These are phyloP conservation scores for Coreius guichenoti DNA, from an alignment of 2,797 vertebrate genomes.

Conservation along the genomic window DNA sequence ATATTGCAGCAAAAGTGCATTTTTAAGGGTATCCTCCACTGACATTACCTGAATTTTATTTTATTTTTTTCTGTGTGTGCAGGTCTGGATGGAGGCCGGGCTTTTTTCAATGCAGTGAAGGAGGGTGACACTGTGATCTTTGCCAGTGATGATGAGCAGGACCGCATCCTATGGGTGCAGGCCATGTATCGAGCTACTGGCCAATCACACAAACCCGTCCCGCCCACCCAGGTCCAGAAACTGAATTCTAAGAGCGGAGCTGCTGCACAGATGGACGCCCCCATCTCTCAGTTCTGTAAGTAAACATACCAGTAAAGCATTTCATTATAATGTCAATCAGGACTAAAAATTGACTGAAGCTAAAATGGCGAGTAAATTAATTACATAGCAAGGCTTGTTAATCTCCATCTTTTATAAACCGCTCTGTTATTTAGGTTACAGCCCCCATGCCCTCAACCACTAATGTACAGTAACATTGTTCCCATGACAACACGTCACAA, in stretches of 20 bases:
- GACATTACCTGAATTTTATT: background rate
- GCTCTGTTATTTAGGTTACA: background rate
- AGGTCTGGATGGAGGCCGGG: conserved; percentile 97
- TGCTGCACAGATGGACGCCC: conserved; percentile 96
- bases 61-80: conserved; percentile 1
- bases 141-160: conserved; percentile 98
- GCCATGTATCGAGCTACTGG: conserved; percentile 99
- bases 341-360: background rate
- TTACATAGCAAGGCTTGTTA: background rate
- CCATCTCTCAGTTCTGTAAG: conserved; percentile 99
- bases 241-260: conserved; percentile 99
- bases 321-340: conserved; percentile 55
- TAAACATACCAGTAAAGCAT: conserved; percentile 71
- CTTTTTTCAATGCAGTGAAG: conserved; percentile 99
- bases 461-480: background rate
- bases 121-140: conserved; percentile 99
- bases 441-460: background rate
- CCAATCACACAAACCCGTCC: conserved; percentile 98
- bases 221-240: conserved; percentile 99
- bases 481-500: background rate
- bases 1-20: background rate
- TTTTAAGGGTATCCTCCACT: background rate
- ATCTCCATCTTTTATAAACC: background rate
- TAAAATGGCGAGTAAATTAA: background rate
- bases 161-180: conserved; percentile 99